Percentiles rank a stretch among this genome's conserved stretches.
These are phyloP conservation scores for Osmerus eperlanus DNA, from an alignment of 2,113 vertebrate species.

Conservation along the genomic window DNA sequence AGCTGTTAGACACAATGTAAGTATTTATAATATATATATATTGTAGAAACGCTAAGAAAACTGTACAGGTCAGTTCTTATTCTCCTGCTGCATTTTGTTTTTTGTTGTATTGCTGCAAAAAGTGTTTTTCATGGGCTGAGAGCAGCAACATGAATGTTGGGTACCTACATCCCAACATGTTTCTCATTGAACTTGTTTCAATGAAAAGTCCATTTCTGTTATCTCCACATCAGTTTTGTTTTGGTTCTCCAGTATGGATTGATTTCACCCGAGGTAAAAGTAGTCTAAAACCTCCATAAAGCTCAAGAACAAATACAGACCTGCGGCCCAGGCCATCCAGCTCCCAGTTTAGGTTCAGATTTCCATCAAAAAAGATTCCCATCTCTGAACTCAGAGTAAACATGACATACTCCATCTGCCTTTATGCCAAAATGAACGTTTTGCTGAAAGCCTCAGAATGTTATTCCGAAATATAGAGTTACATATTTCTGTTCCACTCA, in stretches of 20 bases:
- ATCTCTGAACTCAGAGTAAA: conserved; percentile 66
- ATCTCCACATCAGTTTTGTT: conserved; percentile 64
- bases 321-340: conserved; percentile 47
- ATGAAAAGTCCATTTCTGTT: conserved; percentile 53
- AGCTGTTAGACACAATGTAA: no score
- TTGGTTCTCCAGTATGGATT: conserved; percentile 56
- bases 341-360: conserved; percentile 54
- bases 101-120: no score
- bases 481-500: conserved; percentile 41
- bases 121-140: conserved; percentile 30
- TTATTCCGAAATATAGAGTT: conserved; percentile 34
- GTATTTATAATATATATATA: neutral
- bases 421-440: conserved; percentile 40
- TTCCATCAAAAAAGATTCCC: conserved; percentile 61
- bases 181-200: conserved; percentile 64
- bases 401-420: conserved; percentile 56
- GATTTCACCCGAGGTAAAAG: conserved; percentile 62
- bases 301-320: conserved; percentile 54
- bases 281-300: conserved; percentile 52
- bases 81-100: neutral
- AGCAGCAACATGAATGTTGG: conserved; percentile 54
- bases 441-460: conserved; percentile 42
- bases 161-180: conserved; percentile 49
- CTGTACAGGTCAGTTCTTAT: neutral
- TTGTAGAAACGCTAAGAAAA: neutral